phyloP scores from a whole-genome alignment of 2,888 invertebrate genomes.

The Eurois occulta region DNA sequence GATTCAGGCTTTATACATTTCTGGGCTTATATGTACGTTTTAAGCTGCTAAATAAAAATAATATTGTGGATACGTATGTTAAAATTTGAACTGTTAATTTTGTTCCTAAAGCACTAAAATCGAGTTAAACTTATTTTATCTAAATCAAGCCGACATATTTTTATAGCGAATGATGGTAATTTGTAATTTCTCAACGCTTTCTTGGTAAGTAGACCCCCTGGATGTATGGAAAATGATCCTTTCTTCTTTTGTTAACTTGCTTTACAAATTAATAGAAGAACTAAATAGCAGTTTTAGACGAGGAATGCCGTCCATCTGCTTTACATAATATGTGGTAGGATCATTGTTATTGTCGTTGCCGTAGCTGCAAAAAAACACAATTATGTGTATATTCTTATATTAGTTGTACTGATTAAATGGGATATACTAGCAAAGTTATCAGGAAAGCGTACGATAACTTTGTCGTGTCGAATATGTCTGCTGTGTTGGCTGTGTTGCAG shows the following conservation, averaged over 20 bases:
- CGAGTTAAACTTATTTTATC: not conserved
- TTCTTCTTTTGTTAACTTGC: not conserved
- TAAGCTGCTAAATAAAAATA: not conserved
- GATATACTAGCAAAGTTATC: not conserved
- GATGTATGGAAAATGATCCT: not conserved
- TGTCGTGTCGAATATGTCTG: not conserved
- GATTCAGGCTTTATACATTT: not conserved
- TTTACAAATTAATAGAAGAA: not conserved
- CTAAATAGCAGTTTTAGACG: no score
- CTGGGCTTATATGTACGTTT: not conserved
- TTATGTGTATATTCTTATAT: not conserved
- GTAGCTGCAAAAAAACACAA: constrained; percentile 8
- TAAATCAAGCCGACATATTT: not conserved
- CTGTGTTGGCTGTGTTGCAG: not conserved
- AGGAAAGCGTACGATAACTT: not conserved
- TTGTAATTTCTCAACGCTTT: not conserved
- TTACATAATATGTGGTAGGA: not conserved
- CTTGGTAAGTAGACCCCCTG: not conserved
- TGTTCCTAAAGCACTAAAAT: not conserved
- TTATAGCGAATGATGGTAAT: not conserved
- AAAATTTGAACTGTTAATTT: not conserved
- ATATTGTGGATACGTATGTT: not conserved
- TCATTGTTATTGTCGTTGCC: not conserved
- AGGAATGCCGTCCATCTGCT: not conserved
- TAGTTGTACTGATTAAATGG: not conserved